Percentiles rank a stretch among this genome's conserved stretches.
These are phyloP conservation scores for Caenorhabditis afra DNA, from an alignment of 2,888 invertebrate species.

Conservation along the genomic window DNA sequence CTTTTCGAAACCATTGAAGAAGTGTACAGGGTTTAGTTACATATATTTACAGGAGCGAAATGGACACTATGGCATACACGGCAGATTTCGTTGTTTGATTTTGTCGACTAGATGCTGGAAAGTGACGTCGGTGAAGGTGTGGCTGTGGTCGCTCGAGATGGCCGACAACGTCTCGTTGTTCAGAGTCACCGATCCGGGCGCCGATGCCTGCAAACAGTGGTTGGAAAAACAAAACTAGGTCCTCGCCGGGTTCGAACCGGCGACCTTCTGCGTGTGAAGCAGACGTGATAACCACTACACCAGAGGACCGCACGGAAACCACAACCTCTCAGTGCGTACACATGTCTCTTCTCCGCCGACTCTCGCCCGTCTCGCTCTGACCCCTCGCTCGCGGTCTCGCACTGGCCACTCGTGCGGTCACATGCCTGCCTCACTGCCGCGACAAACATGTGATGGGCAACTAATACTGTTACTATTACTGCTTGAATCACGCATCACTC, in stretches of 20 bases:
- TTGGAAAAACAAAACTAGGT: constrained; percentile 56
- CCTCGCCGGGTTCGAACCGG: constrained; percentile 73
- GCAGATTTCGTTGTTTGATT: constrained; percentile 69
- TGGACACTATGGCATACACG: constrained; percentile 66
- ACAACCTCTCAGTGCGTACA: constrained; percentile 3
- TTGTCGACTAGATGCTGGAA: constrained; percentile 73
- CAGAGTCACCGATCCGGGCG: constrained; percentile 53
- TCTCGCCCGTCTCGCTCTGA: constrained; percentile 8
- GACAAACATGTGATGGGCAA: constrained; percentile 13
- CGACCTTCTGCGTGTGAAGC: constrained; percentile 78
- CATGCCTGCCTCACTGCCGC: neutral
- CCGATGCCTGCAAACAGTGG: constrained; percentile 39
- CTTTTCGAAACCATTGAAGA: constrained; percentile 16
- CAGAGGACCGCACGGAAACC: constrained; percentile 52
- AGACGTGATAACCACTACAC: constrained; percentile 78
- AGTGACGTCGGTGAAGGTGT: constrained; percentile 71
- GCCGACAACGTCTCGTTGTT: constrained; percentile 72
- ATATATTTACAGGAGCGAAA: constrained; percentile 43
- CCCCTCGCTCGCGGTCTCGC: neutral
- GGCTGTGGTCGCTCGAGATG: constrained; percentile 65
- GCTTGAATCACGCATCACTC: constrained; percentile 1
- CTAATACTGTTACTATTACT: constrained; percentile 22
- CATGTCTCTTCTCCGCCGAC: neutral
- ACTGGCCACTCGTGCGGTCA: constrained; percentile 10
- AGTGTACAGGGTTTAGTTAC: constrained; percentile 37